Evolutionary conservation across 2,888 invertebrate genomes (phyloP), one percentile per base, ranked within the genome.

Genomic region (Xanthorhoe designata): DNA sequence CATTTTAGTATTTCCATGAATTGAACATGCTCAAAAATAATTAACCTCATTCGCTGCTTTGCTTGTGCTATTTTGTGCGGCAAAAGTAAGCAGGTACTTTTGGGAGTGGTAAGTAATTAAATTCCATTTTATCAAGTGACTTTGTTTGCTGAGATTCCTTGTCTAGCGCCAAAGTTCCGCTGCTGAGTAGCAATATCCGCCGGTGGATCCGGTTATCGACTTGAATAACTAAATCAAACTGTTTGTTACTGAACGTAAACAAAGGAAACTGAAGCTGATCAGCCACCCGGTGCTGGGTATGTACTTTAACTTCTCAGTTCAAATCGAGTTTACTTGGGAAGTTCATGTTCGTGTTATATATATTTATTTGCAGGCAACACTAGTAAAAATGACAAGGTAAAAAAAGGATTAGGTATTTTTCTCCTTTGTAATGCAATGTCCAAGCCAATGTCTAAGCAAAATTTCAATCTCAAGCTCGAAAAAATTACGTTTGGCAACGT

Each of bases 161-260:
- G 61, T 57, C 65, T 49, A 52, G 56, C 61, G 67, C 32, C 61
- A 56, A 69, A 61, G 49, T 64, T 69, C 35, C 29, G 32, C 35
- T 61, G 61, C 57, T 66, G 63, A 62, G 53, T 49, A 70, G 63
- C 66, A 70, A 74, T 72, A 74, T 72, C 73, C 71, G 67, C 35
- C 32, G 58, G 60, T 55, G 49, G 66, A 61, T 66, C 64, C 61
- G 70, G 59, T 55, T 64, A 55, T 66, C 60, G 61, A 57, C 67
- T 66, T 64, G 67, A 60, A 58, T 70, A 73, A 68, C 66, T 64
- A 55, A 67, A 66, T 71, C 59, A 59, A 61, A 61, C 64, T 64
- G 67, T 51, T 63, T 64, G 56, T 55, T 58, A 49, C 47, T 50
- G 58, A 17, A 29, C 45, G 51, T 51, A 38, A 60, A 63, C 66